Base-by-base conservation (phyloP, 2,888 invertebrate species). In the Alloplasta piceator region DNA sequence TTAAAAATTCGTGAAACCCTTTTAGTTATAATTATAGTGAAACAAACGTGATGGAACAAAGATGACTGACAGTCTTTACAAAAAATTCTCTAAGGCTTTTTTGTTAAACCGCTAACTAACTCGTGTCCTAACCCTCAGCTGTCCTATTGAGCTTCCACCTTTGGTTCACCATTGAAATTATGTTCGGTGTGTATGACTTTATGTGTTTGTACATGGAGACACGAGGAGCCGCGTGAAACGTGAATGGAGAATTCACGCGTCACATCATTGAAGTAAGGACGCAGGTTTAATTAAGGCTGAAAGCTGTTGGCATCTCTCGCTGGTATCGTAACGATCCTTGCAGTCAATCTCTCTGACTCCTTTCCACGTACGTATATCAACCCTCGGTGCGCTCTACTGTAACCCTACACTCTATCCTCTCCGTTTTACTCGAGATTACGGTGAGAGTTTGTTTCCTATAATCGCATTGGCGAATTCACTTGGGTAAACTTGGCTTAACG, bases 391-490 rank as follows among this genome's bases (percentile, higher is more conserved):
- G 14, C 52, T 9, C 71, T 58, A 39, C 58, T 41, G 46, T 67
- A 75, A 58, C 58, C 52, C 16, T 64, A 72, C 43, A 36, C 55
- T 52, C 66, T 73, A 67, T 67, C 26, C 26, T 26, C 26, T 26
- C 68, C 56, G 52, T 68, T 72, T 80, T 72, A 39, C 60, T 52
- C 38, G 16, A 66, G 68, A 72, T 80, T 67, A 76, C 52, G 72
- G 43, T 16, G 71, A 79, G 84, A 82, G 83, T 85, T 86, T 84
- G 85, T 86, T 86, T 85, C 82, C 83, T 84, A 83, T 86, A 87
- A 88, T 86, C 86, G 86, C 85, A 84, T 87, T 84, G 86, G 77
- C 58, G 80, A 78, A 81, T 68, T 78, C 79, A 66, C 71, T 78
- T 82, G 61, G 61, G 50, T 48, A 72, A 79, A 80, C 67, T 82